Conservation (phyloP, 1,140 invertebrate species). For the Temnothorax curvispinosus region DNA sequence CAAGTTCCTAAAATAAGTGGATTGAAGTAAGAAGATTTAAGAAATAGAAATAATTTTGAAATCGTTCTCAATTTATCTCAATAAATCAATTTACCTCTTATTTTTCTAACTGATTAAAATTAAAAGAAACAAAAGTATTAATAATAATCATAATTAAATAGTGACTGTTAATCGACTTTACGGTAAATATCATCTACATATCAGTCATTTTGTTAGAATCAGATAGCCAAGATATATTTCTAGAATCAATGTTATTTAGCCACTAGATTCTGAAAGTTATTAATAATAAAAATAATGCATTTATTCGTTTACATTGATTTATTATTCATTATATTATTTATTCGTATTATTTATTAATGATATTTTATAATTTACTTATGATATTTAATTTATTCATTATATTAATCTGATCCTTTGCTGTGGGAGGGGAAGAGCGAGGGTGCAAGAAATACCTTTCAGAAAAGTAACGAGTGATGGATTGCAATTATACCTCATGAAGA, state of each 20-base stretch:
- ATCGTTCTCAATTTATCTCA: too few species aligned
- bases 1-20: not conserved
- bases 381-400: not conserved
- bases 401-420: slow-evolving; percentile 33
- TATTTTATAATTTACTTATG: too few species aligned
- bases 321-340: not conserved
- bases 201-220: not conserved
- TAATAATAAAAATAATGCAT: not conserved
- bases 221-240: not conserved
- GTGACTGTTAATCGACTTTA: not conserved
- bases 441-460: slow-evolving; percentile 57
- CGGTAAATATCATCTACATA: not conserved
- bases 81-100: not conserved
- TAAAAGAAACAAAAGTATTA: not conserved
- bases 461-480: slow-evolving; percentile 53
- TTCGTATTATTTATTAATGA: slow-evolving; percentile 7
- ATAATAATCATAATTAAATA: not conserved
- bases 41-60: too few species aligned
- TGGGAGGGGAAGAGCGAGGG: not conserved
- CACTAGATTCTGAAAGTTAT: not conserved
- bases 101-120: not conserved
- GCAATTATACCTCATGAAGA: slow-evolving; percentile 55
- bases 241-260: not conserved
- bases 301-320: not conserved
- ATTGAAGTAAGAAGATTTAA: not conserved